Conservation (phyloP, 2,888 invertebrate genomes). For the Eupithecia inturbata region DNA sequence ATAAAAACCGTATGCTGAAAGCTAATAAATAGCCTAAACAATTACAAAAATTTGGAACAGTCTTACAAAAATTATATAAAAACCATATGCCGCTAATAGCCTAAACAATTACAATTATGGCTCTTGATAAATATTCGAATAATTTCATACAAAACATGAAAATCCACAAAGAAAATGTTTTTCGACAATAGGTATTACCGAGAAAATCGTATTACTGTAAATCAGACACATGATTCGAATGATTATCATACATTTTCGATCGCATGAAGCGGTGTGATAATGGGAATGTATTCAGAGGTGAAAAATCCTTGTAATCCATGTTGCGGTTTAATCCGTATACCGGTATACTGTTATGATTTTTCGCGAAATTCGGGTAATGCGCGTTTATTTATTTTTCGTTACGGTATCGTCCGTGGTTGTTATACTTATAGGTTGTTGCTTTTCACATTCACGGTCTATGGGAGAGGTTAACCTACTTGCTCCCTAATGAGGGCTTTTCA, state of each 20-base stretch:
- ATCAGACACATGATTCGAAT: slow-evolving; percentile 11
- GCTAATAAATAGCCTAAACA: background rate
- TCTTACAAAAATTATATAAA: no score
- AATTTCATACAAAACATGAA: background rate
- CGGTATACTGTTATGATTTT: background rate
- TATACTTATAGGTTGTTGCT: background rate
- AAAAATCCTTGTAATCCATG: slow-evolving; percentile 45
- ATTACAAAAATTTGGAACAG: no score
- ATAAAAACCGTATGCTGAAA: background rate
- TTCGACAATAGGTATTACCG: background rate
- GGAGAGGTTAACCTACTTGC: no score
- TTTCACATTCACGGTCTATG: background rate
- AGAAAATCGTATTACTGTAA: background rate
- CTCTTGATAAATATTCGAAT: no score
- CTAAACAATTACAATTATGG: no score
- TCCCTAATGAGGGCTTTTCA: no score
- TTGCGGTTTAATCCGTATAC: slow-evolving; percentile 15
- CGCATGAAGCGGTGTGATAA: slow-evolving; percentile 3
- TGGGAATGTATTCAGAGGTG: slow-evolving; percentile 25
- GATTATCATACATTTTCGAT: slow-evolving; percentile 20
- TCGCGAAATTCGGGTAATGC: background rate
- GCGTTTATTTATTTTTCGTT: background rate
- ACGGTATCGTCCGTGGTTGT: background rate
- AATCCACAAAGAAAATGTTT: slow-evolving; percentile 1
- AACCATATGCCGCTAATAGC: no score